phyloP scores from a whole-genome alignment of 2,797 vertebrate species.

The Molossus alvarezi region DNA sequence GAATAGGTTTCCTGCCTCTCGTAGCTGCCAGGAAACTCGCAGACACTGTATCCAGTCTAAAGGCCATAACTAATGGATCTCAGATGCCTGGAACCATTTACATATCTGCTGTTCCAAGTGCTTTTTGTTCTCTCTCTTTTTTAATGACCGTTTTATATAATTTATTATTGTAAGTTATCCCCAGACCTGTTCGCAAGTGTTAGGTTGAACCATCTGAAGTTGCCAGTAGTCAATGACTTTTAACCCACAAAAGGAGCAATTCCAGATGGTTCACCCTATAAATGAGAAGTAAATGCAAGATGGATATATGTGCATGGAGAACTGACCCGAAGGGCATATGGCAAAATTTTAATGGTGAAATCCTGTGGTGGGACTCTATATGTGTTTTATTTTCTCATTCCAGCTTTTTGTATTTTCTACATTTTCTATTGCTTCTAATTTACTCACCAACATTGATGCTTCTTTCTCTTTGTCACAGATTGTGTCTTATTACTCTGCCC shows the following conservation, averaged over 20 bases:
- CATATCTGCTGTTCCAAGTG: background rate
- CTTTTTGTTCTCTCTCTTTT: background rate
- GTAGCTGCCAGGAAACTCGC: constrained; percentile 11
- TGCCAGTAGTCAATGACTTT: background rate
- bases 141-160: background rate
- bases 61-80: background rate
- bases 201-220: constrained; percentile 38
- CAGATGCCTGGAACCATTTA: background rate
- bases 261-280: background rate
- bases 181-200: constrained; percentile 37
- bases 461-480: background rate
- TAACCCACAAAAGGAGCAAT: constrained; percentile 20
- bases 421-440: background rate
- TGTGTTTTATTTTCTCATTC: constrained; percentile 14
- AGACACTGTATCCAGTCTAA: background rate
- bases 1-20: constrained; percentile 2
- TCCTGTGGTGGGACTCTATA: background rate
- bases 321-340: background rate
- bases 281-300: constrained; percentile 50
- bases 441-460: background rate
- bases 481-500: background rate
- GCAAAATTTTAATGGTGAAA: background rate
- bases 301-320: background rate
- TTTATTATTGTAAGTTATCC: constrained; percentile 5
- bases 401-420: background rate